Evolutionary conservation across 2,113 vertebrate genomes (phyloP), one percentile per base, ranked within the genome.

Genomic region (Corydoras maculifer): DNA sequence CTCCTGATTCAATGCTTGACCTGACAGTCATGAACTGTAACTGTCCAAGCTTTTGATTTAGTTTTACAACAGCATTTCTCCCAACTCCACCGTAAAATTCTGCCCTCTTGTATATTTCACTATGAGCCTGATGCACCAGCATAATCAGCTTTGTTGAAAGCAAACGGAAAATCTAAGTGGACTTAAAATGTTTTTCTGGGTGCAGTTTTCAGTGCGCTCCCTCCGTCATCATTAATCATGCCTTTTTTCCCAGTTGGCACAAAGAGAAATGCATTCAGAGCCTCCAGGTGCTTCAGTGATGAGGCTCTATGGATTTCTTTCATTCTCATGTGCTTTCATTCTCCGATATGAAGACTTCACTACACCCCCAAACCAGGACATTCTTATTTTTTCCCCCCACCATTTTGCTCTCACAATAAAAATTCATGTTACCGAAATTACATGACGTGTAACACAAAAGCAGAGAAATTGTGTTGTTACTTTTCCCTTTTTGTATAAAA

Each of bases 11-110:
- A 43, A 62, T 9, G 32, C 12, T 3, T 0, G 11, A 10, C 5
- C 51, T 29, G 11, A 30, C 53, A 11, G 25, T 62, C 69, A 9
- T 58, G 69, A 54, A 14, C 51, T 4, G 1, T 9, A 30, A 58
- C 29, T 4, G 32, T 72, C 53, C 32, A 15, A 57, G 9, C 59
- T 58, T 74, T 69, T 74, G 51, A 69, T 68, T 69, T 58, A 43
- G 35, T 43, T 62, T 29, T 50, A 29, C 32, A 7, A 18, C 60
- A 57, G 59, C 60, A 43, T 43, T 43, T 43, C 35, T 43, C 7
- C 35, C 35, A 43, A 43, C 35, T 43, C 35, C 7, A 8, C 35
- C 7, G 35, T 43, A 43, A 43, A 43, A 43, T 43, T 43, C 7
- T 5, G 35, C 35, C 35, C 35, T 8, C 7, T 43, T 8, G 7